These are phyloP conservation scores for Agapostemon virescens DNA, from an alignment of 2,888 invertebrate genomes.

Conservation along the genomic window DNA sequence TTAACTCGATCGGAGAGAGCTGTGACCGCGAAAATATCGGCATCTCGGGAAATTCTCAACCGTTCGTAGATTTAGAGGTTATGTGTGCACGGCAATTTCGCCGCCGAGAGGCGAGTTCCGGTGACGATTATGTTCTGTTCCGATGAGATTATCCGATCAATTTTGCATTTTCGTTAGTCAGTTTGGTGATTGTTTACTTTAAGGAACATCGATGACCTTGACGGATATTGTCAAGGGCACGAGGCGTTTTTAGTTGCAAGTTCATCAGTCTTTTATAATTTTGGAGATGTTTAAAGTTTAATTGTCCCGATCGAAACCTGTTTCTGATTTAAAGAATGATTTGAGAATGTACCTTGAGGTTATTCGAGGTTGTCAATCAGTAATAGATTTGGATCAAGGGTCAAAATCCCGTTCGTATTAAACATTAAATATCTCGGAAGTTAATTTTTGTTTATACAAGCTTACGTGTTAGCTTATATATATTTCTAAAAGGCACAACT, in stretches of 20 bases:
- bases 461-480: background rate
- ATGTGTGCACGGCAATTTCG: background rate
- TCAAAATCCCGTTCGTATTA: background rate
- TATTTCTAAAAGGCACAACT: conserved; percentile 1
- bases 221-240: background rate
- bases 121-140: background rate
- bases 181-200: background rate
- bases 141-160: background rate
- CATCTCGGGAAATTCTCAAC: background rate
- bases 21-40: conserved; percentile 19
- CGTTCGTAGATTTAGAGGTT: background rate
- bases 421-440: background rate
- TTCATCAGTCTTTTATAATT: background rate
- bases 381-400: background rate
- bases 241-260: background rate
- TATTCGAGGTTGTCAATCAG: background rate
- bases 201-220: background rate
- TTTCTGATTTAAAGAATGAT: background rate
- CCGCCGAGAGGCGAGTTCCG: background rate
- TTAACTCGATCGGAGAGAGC: conserved; percentile 42
- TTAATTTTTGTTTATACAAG: background rate
- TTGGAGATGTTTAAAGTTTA: background rate
- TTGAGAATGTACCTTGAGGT: background rate
- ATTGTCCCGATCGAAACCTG: background rate
- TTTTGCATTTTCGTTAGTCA: background rate